Base-by-base conservation (phyloP, 2,113 vertebrate genomes). In the Anas platyrhynchos region DNA sequence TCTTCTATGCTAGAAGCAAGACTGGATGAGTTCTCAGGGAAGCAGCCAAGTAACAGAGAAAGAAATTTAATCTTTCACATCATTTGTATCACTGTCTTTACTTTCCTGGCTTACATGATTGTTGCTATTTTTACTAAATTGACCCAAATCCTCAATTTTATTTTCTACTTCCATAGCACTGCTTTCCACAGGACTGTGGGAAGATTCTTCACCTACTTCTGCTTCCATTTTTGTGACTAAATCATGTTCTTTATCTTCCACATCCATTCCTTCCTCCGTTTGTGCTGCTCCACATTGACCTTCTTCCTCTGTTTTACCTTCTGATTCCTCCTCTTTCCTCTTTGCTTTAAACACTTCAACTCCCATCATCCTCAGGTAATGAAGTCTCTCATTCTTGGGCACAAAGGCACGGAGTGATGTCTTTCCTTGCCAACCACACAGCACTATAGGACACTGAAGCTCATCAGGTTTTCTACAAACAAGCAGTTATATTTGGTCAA, bases 401-500 rank as follows among this genome's bases (percentile, higher is more conserved):
- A 99, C 99, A 48, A 99, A 99, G 65, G 99, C 99, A 55, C 99
- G 98, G 86, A 99, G 98, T 7, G 99, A 99, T 2, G 99, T 98
- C 97, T 99, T 99, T 18, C 99, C 99, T 78, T 99, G 98, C 99
- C 99, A 99, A 20, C 99, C 99, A 38, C 99, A 99, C 55, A 99
- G 97, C 97, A 99, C 99, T 56, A 99, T 98, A 61, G 99, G 96
- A 67, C 99, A 99, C 98, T 99, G 99, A 44, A 99, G 98, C 73
- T 98, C 96, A 3, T 96, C 97, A 1, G 98, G 97, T 84, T 98
- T 98, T 88, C 99, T 99, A 90, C 3, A 67, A 96, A 88, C 6
- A 72, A 81, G 46, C 54, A 43, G 38, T 43, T 52, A 78, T 2
- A 2, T 79, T 84, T 4, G 4, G 67, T 86, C 16, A 88, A 34